Percentiles rank a stretch among this genome's conserved stretches.
phyloP scores from a whole-genome alignment of 2,113 vertebrate species.

The Pao palembangensis region DNA sequence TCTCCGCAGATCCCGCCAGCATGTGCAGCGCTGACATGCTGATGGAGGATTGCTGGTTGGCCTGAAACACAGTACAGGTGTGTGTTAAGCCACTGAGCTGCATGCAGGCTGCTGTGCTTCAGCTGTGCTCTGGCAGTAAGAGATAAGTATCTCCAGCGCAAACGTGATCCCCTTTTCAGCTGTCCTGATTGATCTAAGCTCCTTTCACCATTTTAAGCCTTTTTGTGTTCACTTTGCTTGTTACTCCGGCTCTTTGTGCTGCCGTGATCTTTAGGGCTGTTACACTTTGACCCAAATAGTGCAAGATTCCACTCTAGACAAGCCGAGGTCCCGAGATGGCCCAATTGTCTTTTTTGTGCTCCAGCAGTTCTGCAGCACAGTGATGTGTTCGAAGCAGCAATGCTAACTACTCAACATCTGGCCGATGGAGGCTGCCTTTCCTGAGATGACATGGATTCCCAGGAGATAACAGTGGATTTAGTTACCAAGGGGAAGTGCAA shows the following conservation, averaged over 20 bases:
- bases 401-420: slow-evolving; percentile 75
- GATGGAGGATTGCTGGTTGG: slow-evolving; percentile 63
- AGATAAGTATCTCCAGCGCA: slow-evolving; percentile 72
- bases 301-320: slow-evolving; percentile 34
- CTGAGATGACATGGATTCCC: slow-evolving; percentile 72
- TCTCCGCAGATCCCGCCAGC: slow-evolving; percentile 23
- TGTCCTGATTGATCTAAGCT: slow-evolving; percentile 76
- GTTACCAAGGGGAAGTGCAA: slow-evolving; percentile 64
- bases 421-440: slow-evolving; percentile 68
- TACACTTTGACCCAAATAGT: slow-evolving; percentile 61
- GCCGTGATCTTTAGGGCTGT: slow-evolving; percentile 46
- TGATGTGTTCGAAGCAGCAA: slow-evolving; percentile 62
- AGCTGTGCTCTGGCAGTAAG: slow-evolving; percentile 63
- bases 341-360: slow-evolving; percentile 29
- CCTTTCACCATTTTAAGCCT: slow-evolving; percentile 73
- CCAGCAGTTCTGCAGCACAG: slow-evolving; percentile 63
- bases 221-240: slow-evolving; percentile 72
- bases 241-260: slow-evolving; percentile 57
- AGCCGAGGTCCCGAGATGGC: slow-evolving; percentile 7
- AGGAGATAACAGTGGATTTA: slow-evolving; percentile 74
- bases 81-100: slow-evolving; percentile 70
- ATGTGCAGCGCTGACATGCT: slow-evolving; percentile 41
- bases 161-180: slow-evolving; percentile 72
- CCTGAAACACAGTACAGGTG: slow-evolving; percentile 66
- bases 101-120: slow-evolving; percentile 64